phyloP scores from a whole-genome alignment of 2,113 vertebrate species.

The Paralichthys olivaceus region DNA sequence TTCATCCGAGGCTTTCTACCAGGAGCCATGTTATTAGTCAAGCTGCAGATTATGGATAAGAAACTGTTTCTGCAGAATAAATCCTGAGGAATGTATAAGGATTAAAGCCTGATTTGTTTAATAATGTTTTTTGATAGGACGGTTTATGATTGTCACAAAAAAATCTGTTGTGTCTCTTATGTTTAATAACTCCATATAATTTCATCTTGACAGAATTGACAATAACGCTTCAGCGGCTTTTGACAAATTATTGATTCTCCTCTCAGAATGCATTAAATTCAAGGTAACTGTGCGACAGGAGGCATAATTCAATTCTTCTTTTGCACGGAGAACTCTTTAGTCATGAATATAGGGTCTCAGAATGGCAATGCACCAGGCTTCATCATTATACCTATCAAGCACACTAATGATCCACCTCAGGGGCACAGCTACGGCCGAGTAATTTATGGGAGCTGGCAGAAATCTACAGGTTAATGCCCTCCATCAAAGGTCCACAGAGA shows the following conservation, averaged over 20 bases:
- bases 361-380: constrained; percentile 54
- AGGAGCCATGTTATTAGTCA: neutral
- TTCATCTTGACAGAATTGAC: constrained; percentile 48
- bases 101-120: constrained; percentile 52
- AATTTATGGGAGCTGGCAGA: constrained; percentile 68
- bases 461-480: constrained; percentile 73
- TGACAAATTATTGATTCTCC: constrained; percentile 66
- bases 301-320: constrained; percentile 65
- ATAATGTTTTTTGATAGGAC: constrained; percentile 34
- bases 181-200: constrained; percentile 44
- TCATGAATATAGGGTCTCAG: constrained; percentile 42
- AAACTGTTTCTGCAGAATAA: constrained; percentile 11
- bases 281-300: constrained; percentile 64
- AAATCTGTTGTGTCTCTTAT: constrained; percentile 28
- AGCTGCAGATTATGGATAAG: constrained; percentile 14
- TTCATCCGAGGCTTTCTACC: neutral
- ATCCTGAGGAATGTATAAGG: constrained; percentile 18
- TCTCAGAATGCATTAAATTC: constrained; percentile 64
- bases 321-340: constrained; percentile 57
- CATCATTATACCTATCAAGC: constrained; percentile 75
- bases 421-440: constrained; percentile 63
- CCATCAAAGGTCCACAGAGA: constrained; percentile 63
- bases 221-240: constrained; percentile 66
- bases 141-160: constrained; percentile 30
- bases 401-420: constrained; percentile 75